phyloP scores from a whole-genome alignment of 64 coral and sea anemone species.

The Pocillopora damicornis region DNA sequence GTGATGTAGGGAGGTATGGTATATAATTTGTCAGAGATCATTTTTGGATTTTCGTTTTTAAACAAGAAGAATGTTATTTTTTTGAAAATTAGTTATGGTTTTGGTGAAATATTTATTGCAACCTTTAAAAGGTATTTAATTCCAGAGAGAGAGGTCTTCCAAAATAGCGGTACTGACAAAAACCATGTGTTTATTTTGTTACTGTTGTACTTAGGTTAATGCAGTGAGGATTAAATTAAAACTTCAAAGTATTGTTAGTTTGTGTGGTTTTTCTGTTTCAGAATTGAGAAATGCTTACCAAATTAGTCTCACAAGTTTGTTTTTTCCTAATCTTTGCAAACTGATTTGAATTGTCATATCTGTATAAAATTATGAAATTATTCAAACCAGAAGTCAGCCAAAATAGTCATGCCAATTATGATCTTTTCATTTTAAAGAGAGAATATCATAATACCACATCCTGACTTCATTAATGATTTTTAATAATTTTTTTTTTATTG shows the following conservation, averaged over 20 bases:
- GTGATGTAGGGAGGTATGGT: too few species aligned
- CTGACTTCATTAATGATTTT: too few species aligned
- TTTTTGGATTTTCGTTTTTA: conserved; percentile 17
- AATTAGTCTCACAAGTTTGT: too few species aligned
- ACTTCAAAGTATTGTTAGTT: background rate
- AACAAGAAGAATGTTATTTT: background rate
- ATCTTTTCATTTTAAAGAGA: too few species aligned
- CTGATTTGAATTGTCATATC: too few species aligned
- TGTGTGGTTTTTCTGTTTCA: conserved; percentile 13
- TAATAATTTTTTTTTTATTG: too few species aligned
- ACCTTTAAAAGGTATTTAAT: conserved; percentile 16
- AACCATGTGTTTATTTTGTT: background rate
- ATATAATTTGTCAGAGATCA: background rate
- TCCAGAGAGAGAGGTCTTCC: background rate
- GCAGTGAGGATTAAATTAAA: background rate
- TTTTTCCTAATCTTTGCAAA: too few species aligned
- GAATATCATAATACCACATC: too few species aligned
- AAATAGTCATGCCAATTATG: too few species aligned
- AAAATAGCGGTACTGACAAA: too few species aligned
- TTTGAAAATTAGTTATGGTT: background rate
- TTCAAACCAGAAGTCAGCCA: too few species aligned
- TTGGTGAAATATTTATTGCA: background rate
- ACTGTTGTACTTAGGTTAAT: background rate
- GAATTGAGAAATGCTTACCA: background rate
- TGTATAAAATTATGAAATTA: too few species aligned